Conservation (phyloP, 2,797 vertebrate genomes). For the Peromyscus aztecus region DNA sequence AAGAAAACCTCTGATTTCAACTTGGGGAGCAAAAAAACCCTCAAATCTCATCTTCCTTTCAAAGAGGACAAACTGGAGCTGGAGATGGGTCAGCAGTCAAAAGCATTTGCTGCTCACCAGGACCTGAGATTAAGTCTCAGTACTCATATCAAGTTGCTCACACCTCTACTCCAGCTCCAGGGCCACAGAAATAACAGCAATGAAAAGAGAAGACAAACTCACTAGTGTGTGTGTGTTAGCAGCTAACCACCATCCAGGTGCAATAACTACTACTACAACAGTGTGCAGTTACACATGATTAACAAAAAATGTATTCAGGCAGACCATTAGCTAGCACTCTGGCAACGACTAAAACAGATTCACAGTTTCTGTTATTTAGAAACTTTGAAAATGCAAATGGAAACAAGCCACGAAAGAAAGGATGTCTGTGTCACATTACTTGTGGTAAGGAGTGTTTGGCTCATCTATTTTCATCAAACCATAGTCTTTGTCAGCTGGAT, state of each 20-base stretch:
- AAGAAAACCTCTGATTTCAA: conserved; percentile 50
- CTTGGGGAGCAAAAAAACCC: conserved; percentile 32
- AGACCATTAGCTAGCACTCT: not conserved
- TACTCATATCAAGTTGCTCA: not conserved
- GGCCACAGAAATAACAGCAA: not conserved
- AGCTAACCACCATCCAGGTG: not conserved
- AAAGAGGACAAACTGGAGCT: conserved; percentile 6
- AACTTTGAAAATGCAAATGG: not conserved
- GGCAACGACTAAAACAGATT: conserved; percentile 50
- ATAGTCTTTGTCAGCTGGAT: conserved; percentile 98
- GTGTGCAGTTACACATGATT: conserved; percentile 20
- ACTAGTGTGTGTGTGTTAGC: not conserved
- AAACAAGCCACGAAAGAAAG: conserved; percentile 49
- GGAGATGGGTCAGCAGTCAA: not conserved
- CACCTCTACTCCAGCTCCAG: not conserved
- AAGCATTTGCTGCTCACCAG: not conserved
- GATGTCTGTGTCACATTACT: conserved; percentile 86
- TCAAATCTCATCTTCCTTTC: conserved; percentile 31
- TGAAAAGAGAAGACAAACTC: conserved; percentile 3
- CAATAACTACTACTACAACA: conserved; percentile 30
- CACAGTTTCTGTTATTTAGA: conserved; percentile 51
- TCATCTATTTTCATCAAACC: conserved; percentile 99
- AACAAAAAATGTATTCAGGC: conserved; percentile 19
- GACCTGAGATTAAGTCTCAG: too few species aligned
- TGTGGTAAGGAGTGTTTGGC: conserved; percentile 97